These are phyloP conservation scores for Heliopora coerulea DNA, from an alignment of 92 coral and sea anemone genomes.

Conservation along the genomic window DNA sequence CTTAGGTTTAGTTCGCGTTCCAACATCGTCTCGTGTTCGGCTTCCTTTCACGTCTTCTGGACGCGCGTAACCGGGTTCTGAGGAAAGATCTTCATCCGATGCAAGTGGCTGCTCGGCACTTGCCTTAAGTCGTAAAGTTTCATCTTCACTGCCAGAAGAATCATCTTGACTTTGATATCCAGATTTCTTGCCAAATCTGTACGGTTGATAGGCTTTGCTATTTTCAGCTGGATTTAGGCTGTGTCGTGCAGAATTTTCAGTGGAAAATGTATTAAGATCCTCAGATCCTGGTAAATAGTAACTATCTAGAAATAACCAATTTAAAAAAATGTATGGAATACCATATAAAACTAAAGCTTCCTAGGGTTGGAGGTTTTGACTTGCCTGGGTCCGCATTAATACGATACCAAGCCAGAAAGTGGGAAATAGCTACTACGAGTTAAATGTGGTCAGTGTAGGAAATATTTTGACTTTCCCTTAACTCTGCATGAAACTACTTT, in stretches of 20 bases:
- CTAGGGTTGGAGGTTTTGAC: too few relatives aligned
- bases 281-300: conserved; percentile 35
- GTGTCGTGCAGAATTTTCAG: conserved; percentile 11
- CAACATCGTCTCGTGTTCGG: conserved; percentile 13
- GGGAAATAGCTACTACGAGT: too few relatives aligned
- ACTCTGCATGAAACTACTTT: too few relatives aligned
- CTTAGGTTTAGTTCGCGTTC: background rate
- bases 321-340: too few relatives aligned
- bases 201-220: conserved; percentile 37
- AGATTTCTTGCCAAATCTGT: conserved; percentile 17
- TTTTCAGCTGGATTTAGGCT: conserved; percentile 29
- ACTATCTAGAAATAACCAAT: conserved; percentile 13
- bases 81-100: conserved; percentile 28
- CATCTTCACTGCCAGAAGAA: conserved; percentile 24
- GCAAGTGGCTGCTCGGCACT: background rate
- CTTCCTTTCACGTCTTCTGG: background rate
- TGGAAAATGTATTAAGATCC: conserved; percentile 27
- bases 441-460: too few relatives aligned
- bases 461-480: too few relatives aligned
- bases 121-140: background rate
- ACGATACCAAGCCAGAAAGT: too few relatives aligned
- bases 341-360: too few relatives aligned
- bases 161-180: conserved; percentile 3
- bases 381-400: too few relatives aligned
- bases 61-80: conserved; percentile 34